Base-by-base conservation (phyloP, 2,888 invertebrate genomes). In the Tipula vernalis region DNA sequence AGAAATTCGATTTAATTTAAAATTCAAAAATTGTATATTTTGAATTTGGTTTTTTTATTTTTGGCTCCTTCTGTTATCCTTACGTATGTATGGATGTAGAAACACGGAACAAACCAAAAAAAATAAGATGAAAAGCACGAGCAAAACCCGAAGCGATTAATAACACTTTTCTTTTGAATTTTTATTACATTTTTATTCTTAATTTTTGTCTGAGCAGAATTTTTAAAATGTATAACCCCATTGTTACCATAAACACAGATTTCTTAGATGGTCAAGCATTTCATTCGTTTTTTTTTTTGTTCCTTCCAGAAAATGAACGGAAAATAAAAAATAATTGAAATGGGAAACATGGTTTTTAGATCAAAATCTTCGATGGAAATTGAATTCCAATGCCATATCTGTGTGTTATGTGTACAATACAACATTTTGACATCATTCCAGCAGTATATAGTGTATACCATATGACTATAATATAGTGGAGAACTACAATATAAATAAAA, bases 21-120 rank as follows among this genome's bases (percentile, higher is more conserved):
- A 71, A 71, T 71, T 71, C 71, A 71, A 71, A 71, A 71, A 71
- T 71, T 71, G 71, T 71, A 71, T 71, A 71, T 71, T 71, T 71
- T 18, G 10, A 71, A 71, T 71, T 71, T 71, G 2, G 71, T 10
- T 71, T 71, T 71, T 28, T 28, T 71, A 71, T 71, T 71, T 28
- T 5, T 18, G 71, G 28, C 71, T 28, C 71, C 28, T 71, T 71
- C 28, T 71, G 71, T 71, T 71, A 71, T 71, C 18, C 57, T 57
- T 57, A 18, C 28, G 18, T 28, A 18, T 18, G 8, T 8, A 57
- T n/a, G n/a, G n/a, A n/a, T n/a, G n/a, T n/a, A 3, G 28, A 10
- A 28, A 51, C 0, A 44, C 12, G 18, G 28, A 28, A 71, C 71
- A 71, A 71, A 71, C 71, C 71, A 71, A 71, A 71, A 71, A 71